A percentile compares a stretch with the other conserved stretches of the same genome.
Evolutionary conservation across 2,888 invertebrate genomes (phyloP).

Genomic region (Hecatera dysodea): DNA sequence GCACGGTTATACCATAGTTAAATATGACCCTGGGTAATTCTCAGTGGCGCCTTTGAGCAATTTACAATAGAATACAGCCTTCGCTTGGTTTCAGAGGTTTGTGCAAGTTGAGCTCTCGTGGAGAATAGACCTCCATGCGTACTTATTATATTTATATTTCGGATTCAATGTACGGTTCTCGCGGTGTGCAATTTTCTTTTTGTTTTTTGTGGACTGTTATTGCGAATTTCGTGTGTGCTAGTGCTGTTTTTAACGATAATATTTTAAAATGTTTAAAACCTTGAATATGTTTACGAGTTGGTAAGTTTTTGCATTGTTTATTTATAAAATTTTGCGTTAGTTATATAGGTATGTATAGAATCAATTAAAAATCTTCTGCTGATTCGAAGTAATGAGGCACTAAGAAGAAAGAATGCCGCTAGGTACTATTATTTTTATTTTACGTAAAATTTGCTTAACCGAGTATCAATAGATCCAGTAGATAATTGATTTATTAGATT

Average conservation of each 20-base stretch:
- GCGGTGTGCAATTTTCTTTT: conserved; percentile 31
- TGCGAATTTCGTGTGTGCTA: conserved; percentile 52
- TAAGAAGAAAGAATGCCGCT: neutral
- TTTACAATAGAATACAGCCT: conserved; percentile 76
- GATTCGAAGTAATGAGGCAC: neutral
- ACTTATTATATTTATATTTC: conserved; percentile 18
- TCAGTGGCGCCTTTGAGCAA: conserved; percentile 66
- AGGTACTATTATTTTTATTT: neutral
- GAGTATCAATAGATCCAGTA: neutral
- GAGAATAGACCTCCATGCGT: conserved; percentile 70
- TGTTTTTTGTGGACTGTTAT: conserved; percentile 47
- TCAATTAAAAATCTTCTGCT: neutral
- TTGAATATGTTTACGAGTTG: conserved; percentile 55
- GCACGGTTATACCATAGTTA: conserved; percentile 13
- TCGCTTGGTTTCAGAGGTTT: conserved; percentile 75
- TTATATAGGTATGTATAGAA: neutral
- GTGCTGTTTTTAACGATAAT: conserved; percentile 42
- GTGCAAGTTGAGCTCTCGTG: conserved; percentile 75
- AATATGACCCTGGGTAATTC: conserved; percentile 67
- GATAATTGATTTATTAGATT: neutral
- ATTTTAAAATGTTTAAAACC: conserved; percentile 58
- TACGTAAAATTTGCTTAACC: neutral
- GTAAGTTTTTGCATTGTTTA: conserved; percentile 58
- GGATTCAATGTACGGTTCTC: conserved; percentile 23
- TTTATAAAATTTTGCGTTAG: neutral